Percentiles rank a stretch among this genome's conserved stretches.
phyloP scores from a whole-genome alignment of 2,888 invertebrate species.

The Drosophila helvetica region DNA sequence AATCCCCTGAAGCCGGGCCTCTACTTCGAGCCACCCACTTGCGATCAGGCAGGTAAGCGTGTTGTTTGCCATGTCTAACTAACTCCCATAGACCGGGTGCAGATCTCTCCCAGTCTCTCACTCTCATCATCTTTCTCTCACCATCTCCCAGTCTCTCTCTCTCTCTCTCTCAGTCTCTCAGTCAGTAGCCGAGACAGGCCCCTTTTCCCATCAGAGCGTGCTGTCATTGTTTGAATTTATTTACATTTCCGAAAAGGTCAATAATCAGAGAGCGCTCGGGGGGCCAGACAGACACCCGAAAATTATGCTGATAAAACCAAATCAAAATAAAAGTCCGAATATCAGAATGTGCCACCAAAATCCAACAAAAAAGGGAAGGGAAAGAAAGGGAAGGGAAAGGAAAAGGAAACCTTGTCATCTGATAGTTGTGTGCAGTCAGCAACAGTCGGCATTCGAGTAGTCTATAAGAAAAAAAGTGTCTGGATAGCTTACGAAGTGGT shows the following conservation, averaged over 20 bases:
- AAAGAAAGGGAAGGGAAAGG: too few relatives aligned
- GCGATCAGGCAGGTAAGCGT: slow-evolving; percentile 84
- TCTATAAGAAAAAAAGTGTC: not conserved
- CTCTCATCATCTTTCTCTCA: slow-evolving; percentile 12
- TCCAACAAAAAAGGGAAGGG: slow-evolving; percentile 6
- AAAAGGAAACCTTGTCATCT: slow-evolving; percentile 25
- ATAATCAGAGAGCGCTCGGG: slow-evolving; percentile 39
- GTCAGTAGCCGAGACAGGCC: slow-evolving; percentile 49
- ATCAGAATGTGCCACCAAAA: slow-evolving; percentile 23
- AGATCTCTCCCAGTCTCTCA: slow-evolving; percentile 17
- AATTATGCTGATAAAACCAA: slow-evolving; percentile 13
- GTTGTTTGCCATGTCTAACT: slow-evolving; percentile 83
- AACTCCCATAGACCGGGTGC: slow-evolving; percentile 56
- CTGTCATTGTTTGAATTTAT: slow-evolving; percentile 26
- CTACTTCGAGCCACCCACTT: slow-evolving; percentile 83
- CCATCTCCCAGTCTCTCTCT: slow-evolving; percentile 2
- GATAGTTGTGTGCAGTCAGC: slow-evolving; percentile 9
- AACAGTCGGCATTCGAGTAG: not conserved
- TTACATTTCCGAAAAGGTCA: slow-evolving; percentile 54
- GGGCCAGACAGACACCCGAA: slow-evolving; percentile 32
- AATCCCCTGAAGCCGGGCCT: slow-evolving; percentile 81
- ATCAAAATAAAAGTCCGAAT: slow-evolving; percentile 23
- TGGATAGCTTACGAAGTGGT: slow-evolving; percentile 6
- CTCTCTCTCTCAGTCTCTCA: slow-evolving; percentile 5
- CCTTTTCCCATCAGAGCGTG: slow-evolving; percentile 12